Percentiles rank a stretch among this genome's conserved stretches.
These are phyloP conservation scores for Siphamia tubifer DNA, from an alignment of 2,113 vertebrate species.

Conservation along the genomic window DNA sequence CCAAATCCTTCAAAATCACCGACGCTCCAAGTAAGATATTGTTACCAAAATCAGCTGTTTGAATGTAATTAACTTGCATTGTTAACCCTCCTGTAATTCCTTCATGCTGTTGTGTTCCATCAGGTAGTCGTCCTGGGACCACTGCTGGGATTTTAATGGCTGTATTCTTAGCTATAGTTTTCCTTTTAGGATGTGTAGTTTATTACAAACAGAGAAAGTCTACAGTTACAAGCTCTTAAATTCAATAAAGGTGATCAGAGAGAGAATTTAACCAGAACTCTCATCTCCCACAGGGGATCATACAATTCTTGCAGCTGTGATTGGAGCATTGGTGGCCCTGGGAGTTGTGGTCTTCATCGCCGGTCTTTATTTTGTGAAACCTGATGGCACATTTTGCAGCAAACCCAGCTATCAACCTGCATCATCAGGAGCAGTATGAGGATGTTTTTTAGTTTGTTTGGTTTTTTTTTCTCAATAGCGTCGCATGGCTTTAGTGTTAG, in stretches of 20 bases:
- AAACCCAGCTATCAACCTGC: not conserved
- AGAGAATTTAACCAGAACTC: slow-evolving; percentile 41
- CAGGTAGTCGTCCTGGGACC: slow-evolving; percentile 36
- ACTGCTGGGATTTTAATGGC: slow-evolving; percentile 49
- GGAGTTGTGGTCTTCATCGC: not conserved
- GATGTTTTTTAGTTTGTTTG: not conserved
- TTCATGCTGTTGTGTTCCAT: slow-evolving; percentile 31
- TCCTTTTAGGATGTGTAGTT: slow-evolving; percentile 26
- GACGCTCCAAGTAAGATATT: slow-evolving; percentile 45
- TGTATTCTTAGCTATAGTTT: slow-evolving; percentile 25
- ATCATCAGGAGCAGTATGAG: slow-evolving; percentile 39
- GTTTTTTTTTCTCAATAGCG: not conserved
- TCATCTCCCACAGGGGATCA: slow-evolving; percentile 56
- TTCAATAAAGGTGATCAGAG: not conserved
- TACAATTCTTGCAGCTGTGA: slow-evolving; percentile 40
- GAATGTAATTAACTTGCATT: not conserved
- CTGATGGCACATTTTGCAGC: slow-evolving; percentile 28
- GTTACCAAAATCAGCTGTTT: rapidly evolving
- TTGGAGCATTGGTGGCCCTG: slow-evolving; percentile 14
- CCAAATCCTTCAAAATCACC: slow-evolving; percentile 59
- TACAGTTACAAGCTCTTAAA: not conserved
- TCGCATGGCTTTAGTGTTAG: slow-evolving; percentile 5
- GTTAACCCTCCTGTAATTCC: slow-evolving; percentile 1
- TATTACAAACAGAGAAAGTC: slow-evolving; percentile 36
- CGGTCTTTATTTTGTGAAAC: not conserved